Percentiles rank a stretch among this genome's conserved stretches.
phyloP scores from a whole-genome alignment of 2,113 vertebrate species.

The Parus major region DNA sequence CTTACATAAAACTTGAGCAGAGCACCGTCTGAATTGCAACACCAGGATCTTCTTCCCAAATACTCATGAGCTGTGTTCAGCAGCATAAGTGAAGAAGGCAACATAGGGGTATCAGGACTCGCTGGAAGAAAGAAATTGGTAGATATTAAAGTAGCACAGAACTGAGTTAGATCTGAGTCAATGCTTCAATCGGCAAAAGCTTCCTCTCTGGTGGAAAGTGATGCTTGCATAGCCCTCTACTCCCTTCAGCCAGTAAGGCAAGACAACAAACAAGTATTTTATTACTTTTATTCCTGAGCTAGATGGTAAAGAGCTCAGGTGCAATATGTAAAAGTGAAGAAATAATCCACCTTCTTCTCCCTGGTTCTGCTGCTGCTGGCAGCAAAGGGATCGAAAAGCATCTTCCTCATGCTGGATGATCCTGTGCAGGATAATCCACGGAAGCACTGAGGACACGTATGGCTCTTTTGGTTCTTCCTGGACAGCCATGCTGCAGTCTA shows the following conservation, averaged over 20 bases:
- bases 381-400: conserved; percentile 82
- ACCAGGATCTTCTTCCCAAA: conserved; percentile 91
- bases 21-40: conserved; percentile 91
- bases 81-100: conserved; percentile 95
- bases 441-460: conserved; percentile 90
- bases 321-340: neutral
- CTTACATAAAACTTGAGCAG: conserved; percentile 95
- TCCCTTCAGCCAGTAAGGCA: neutral
- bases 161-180: neutral
- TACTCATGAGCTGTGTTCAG: conserved; percentile 96
- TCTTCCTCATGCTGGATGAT: conserved; percentile 94
- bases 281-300: neutral
- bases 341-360: conserved; percentile 80
- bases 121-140: conserved; percentile 41
- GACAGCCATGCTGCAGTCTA: conserved; percentile 91
- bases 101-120: conserved; percentile 81
- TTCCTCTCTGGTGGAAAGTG: neutral
- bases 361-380: conserved; percentile 79
- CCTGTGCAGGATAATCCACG: conserved; percentile 92
- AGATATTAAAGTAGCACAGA: neutral
- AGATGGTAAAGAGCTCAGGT: neutral
- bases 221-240: neutral
- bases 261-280: neutral
- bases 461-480: conserved; percentile 93
- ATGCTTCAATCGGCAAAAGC: neutral